phyloP scores from a whole-genome alignment of 2,888 invertebrate genomes.

The Troides aeacus region DNA sequence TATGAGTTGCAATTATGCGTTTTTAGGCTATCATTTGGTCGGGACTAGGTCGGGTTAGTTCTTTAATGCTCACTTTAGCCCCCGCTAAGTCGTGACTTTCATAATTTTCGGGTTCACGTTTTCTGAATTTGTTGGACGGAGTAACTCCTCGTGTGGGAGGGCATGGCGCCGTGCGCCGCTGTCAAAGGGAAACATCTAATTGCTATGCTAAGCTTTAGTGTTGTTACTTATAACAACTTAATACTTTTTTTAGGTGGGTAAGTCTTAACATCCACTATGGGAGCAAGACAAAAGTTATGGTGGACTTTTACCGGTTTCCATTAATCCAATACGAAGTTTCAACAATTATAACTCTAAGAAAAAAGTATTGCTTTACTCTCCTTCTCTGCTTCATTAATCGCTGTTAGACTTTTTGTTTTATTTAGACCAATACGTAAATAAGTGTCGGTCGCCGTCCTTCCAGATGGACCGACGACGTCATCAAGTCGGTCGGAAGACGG shows the following conservation, averaged over 20 bases:
- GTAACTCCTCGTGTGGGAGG: slow-evolving; percentile 31
- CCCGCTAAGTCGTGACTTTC: slow-evolving; percentile 58
- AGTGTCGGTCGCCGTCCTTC: too few species aligned
- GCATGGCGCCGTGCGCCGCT: slow-evolving; percentile 32
- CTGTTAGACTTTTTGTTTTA: too few species aligned
- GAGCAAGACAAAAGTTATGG: too few species aligned
- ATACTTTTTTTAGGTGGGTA: neutral
- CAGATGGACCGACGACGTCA: too few species aligned
- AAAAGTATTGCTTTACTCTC: too few species aligned
- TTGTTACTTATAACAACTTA: neutral
- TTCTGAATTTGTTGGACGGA: slow-evolving; percentile 51
- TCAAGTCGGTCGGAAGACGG: too few species aligned
- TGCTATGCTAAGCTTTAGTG: slow-evolving; percentile 2
- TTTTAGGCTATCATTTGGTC: slow-evolving; percentile 61
- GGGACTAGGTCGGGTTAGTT: slow-evolving; percentile 48
- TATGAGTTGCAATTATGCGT: slow-evolving; percentile 53
- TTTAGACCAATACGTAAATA: too few species aligned
- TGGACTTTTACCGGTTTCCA: too few species aligned
- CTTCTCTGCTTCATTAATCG: too few species aligned
- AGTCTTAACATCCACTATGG: neutral
- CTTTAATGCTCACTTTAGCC: slow-evolving; percentile 50
- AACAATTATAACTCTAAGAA: too few species aligned
- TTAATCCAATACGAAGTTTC: too few species aligned
- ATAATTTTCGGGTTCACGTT: slow-evolving; percentile 48
- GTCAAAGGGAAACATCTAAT: slow-evolving; percentile 25